These are phyloP conservation scores for Coenonympha glycerion DNA, from an alignment of 2,888 invertebrate genomes.

Conservation along the genomic window DNA sequence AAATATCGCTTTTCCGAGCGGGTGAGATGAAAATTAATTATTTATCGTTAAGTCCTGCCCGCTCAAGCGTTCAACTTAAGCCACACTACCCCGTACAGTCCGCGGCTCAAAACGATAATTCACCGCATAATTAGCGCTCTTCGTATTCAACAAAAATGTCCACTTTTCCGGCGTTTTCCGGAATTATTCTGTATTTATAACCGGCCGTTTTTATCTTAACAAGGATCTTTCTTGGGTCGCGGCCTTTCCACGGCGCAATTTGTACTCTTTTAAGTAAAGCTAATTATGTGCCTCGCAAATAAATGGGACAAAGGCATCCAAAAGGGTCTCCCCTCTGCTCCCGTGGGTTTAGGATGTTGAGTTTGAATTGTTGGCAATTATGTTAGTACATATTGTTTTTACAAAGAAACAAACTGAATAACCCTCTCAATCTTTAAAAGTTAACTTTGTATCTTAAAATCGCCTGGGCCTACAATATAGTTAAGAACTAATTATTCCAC, in stretches of 20 bases:
- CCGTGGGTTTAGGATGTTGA: background rate
- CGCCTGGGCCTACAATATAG: too few relatives aligned
- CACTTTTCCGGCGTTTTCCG: conserved; percentile 48
- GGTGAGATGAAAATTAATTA: too few relatives aligned
- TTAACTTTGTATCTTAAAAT: too few relatives aligned
- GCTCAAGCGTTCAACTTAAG: conserved; percentile 21
- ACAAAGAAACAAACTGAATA: too few relatives aligned
- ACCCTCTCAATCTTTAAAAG: too few relatives aligned
- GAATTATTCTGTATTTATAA: conserved; percentile 62
- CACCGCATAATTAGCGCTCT: conserved; percentile 68
- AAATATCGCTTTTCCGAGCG: too few relatives aligned
- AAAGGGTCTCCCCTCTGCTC: background rate
- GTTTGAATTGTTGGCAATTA: background rate
- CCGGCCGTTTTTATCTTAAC: conserved; percentile 45
- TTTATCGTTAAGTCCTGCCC: too few relatives aligned
- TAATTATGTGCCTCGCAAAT: conserved; percentile 15
- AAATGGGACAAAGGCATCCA: conserved; percentile 15
- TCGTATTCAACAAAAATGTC: conserved; percentile 65
- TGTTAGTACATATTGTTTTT: background rate
- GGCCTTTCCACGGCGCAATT: conserved; percentile 19
- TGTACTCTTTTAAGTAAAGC: conserved; percentile 19
- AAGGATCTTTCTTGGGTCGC: conserved; percentile 36
- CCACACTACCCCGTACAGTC: conserved; percentile 28
- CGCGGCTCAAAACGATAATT: conserved; percentile 58
- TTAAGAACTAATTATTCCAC: too few relatives aligned